Percentiles rank a stretch among this genome's conserved stretches.
Conservation (phyloP, 2,888 invertebrate species). For the Horisme vitalbata region DNA sequence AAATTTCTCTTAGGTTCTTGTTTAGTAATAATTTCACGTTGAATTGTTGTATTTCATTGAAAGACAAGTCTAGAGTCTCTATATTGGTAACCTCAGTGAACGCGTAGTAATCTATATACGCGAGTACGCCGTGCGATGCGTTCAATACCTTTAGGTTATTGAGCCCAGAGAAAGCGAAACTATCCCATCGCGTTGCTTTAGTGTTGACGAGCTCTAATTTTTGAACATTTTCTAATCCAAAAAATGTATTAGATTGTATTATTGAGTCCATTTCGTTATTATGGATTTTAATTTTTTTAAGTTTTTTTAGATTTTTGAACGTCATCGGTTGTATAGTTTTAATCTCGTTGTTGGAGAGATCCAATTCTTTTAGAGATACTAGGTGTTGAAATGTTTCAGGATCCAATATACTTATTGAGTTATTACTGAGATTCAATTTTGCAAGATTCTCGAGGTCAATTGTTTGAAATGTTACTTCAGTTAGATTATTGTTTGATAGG, state of each 20-base stretch:
- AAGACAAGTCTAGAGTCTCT: constrained; percentile 11
- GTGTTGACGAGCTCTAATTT: constrained; percentile 11
- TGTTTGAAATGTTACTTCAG: constrained; percentile 4
- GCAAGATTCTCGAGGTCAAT: constrained; percentile 7
- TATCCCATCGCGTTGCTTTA: constrained; percentile 4
- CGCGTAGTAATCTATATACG: constrained; percentile 8
- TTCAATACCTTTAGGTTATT: constrained; percentile 8
- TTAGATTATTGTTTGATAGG: constrained; percentile 16
- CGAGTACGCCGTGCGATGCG: constrained; percentile 11
- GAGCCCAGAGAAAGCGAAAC: constrained; percentile 6
- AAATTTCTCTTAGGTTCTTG: constrained; percentile 2
- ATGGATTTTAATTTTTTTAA: constrained; percentile 1
- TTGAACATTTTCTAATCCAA: constrained; percentile 15
- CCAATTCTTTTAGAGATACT: constrained; percentile 7
- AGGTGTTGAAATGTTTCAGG: constrained; percentile 7
- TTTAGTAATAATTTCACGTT: constrained; percentile 5
- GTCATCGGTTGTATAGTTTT: constrained; percentile 3
- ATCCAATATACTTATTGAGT: constrained; percentile 6
- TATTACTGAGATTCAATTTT: constrained; percentile 7
- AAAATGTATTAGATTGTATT: constrained; percentile 9
- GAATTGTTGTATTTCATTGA: constrained; percentile 8
- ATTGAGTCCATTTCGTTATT: constrained; percentile 4
- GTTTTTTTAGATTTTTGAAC: constrained; percentile 12
- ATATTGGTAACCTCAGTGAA: constrained; percentile 7
- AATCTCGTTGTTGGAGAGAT: constrained; percentile 14